phyloP scores from a whole-genome alignment of 1,140 invertebrate species.

The Antheraea pernyi region DNA sequence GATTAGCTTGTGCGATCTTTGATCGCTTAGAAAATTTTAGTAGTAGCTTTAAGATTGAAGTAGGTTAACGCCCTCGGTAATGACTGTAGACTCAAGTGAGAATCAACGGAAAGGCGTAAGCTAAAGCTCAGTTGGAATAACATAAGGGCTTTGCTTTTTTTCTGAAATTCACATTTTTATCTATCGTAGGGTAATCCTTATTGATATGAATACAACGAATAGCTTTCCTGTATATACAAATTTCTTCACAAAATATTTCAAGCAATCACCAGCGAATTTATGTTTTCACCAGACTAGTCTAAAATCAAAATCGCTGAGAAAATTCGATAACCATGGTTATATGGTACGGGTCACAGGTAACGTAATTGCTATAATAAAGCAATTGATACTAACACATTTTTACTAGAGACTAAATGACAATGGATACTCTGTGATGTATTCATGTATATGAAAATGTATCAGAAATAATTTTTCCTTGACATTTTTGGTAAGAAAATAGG shows the following conservation, averaged over 20 bases:
- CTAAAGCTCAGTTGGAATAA: constrained; percentile 4
- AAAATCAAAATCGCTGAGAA: too few relatives aligned
- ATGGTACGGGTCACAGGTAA: too few relatives aligned
- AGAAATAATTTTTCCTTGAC: too few relatives aligned
- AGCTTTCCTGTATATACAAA: constrained; percentile 24
- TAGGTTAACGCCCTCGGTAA: constrained; percentile 65
- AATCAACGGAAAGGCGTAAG: constrained; percentile 16
- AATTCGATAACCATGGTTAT: too few relatives aligned
- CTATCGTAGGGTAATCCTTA: constrained; percentile 31
- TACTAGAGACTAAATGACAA: too few relatives aligned
- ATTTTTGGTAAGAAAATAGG: too few relatives aligned
- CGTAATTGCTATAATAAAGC: too few relatives aligned
- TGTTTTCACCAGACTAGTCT: constrained; percentile 19
- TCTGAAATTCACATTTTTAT: constrained; percentile 33
- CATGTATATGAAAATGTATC: too few relatives aligned
- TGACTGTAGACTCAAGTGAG: constrained; percentile 17
- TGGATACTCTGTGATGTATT: too few relatives aligned
- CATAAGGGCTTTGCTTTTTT: constrained; percentile 27
- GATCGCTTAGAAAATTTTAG: constrained; percentile 74
- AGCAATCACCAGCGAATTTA: neutral
- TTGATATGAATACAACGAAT: constrained; percentile 38
- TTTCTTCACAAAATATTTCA: neutral
- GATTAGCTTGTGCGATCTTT: constrained; percentile 75
- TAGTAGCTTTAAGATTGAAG: constrained; percentile 72
- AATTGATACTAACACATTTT: too few relatives aligned